A percentile compares a stretch with the other conserved stretches of the same genome.
Conservation (phyloP, 2,797 vertebrate genomes). For the Cossypha dichroa region DNA sequence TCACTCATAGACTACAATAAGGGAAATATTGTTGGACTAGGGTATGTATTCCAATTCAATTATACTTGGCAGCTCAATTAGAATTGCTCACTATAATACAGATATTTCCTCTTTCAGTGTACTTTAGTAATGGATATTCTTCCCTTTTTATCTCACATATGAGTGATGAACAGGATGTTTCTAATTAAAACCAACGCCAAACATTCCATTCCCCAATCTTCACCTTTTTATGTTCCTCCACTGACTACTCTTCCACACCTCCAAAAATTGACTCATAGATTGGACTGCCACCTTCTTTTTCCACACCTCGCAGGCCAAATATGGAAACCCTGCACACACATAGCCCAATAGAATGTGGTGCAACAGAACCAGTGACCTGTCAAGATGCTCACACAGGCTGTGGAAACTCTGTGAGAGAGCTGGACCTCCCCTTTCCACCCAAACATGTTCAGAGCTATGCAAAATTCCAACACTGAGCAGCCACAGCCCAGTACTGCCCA, state of each 20-base stretch:
- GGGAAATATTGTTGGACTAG: background rate
- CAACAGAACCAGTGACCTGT: background rate
- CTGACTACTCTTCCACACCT: background rate
- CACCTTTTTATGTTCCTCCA: background rate
- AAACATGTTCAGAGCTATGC: background rate
- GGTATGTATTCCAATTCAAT: background rate
- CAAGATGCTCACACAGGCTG: background rate
- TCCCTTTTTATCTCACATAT: background rate
- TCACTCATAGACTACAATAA: background rate
- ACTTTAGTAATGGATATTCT: background rate
- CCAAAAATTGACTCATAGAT: conserved; percentile 29
- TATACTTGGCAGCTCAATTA: background rate
- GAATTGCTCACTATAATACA: background rate
- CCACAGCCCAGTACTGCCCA: background rate
- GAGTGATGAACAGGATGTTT: conserved; percentile 20
- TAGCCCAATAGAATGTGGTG: background rate
- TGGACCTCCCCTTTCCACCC: background rate
- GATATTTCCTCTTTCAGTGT: background rate
- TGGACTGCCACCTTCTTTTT: background rate
- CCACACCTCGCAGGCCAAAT: background rate
- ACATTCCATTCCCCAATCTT: conserved; percentile 17
- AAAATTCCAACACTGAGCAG: background rate
- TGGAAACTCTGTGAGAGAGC: background rate
- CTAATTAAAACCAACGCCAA: conserved; percentile 42
- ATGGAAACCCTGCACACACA: background rate